Evolutionary conservation across 2,797 vertebrate genomes (phyloP), one percentile per base, ranked within the genome.

Genomic region (Alectoris magna): DNA sequence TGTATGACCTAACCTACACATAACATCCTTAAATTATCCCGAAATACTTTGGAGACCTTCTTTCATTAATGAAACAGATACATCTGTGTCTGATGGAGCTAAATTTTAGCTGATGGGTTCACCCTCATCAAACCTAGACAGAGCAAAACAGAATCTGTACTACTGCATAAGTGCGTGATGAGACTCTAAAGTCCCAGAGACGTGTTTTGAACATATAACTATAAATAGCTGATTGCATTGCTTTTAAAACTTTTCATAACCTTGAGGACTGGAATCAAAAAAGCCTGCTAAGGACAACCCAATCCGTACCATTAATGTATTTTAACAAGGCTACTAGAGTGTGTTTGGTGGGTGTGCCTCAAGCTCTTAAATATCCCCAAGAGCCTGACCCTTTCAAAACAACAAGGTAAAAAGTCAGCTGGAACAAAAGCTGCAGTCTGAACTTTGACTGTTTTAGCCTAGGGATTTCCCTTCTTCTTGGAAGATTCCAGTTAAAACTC

Each of bases 401-500:
- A 71, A 22, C 2, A n/a, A 72, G 24, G 43, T 41, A 36, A 73
- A 78, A 79, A 62, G 39, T 46, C 39, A 60, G 43, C 31, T 48
- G 48, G 59, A 84, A 78, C 29, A 48, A 46, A 87, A 88, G 56
- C 46, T 58, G 64, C 12, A 41, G 67, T 7, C 24, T 80, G 73
- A 90, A 39, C 24, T 84, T 46, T 31, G 64, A 16, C 80, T 64
- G 39, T 2, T 27, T 66, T 56, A 75, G 44, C 27, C 16, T 11
- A 60, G 53, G 46, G 86, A 77, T 86, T 88, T 88, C 68, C 59
- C 49, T 80, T 73, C 38, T 46, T 12, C 59, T 34, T 71, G 60
- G 34, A 53, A 78, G 51, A 24, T 38, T 86, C n/a, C 48, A 68
- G 15, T 66, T 63, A 6, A 67, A 82, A 72, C 48, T 34, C 68